A percentile compares a stretch with the other conserved stretches of the same genome.
These are phyloP conservation scores for Anthonomus grandis DNA, from an alignment of 1,140 invertebrate species.

Conservation along the genomic window DNA sequence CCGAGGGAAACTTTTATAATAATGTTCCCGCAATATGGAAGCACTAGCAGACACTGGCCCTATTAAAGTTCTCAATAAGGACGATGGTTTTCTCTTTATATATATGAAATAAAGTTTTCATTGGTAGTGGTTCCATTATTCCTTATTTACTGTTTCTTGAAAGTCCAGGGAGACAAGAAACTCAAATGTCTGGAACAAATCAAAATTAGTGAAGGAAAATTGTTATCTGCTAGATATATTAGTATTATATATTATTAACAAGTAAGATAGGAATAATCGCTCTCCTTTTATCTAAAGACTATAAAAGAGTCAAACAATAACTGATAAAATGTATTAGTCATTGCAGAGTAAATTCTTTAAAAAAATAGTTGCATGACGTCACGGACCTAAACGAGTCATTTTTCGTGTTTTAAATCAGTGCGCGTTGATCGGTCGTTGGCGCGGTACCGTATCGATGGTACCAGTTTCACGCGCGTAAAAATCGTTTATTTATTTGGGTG, in stretches of 20 bases:
- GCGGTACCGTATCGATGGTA: not conserved
- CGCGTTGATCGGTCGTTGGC: not conserved
- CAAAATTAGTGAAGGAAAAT: no score
- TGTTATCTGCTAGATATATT: no score
- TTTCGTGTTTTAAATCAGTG: conserved; percentile 10
- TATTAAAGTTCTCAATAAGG: not conserved
- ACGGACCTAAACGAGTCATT: not conserved
- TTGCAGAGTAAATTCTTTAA: not conserved
- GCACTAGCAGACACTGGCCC: not conserved
- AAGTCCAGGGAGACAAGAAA: no score
- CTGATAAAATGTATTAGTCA: not conserved
- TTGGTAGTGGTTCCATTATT: conserved; percentile 1
- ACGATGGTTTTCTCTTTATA: not conserved
- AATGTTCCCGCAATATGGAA: not conserved
- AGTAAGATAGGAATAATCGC: no score
- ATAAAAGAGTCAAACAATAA: no score
- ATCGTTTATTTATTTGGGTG: not conserved
- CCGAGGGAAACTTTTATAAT: no score
- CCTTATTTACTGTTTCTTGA: not conserved
- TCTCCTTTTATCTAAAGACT: no score
- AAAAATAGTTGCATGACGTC: not conserved
- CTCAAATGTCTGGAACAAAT: no score
- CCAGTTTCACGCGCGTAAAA: not conserved
- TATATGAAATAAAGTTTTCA: conserved; percentile 1
- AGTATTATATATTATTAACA: no score